Percentiles rank a stretch among this genome's conserved stretches.
Evolutionary conservation across 1,140 invertebrate species (phyloP).

Genomic region (Drosophila takahashii): DNA sequence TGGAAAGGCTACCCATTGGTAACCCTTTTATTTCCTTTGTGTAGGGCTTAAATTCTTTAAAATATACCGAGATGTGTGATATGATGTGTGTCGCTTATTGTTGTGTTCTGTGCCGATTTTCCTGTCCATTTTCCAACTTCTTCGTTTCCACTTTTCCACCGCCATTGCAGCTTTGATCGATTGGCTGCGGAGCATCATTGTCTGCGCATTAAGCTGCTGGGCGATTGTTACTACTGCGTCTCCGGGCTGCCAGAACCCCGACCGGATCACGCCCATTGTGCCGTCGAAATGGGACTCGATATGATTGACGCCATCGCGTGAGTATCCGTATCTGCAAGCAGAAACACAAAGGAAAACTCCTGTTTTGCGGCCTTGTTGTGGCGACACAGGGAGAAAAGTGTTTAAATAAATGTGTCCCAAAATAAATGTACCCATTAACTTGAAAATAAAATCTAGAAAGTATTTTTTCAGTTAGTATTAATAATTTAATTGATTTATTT

Average conservation of each 20-base stretch:
- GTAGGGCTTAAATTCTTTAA: background rate
- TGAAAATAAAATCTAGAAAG: too few relatives aligned
- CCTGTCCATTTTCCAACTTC: conserved; percentile 13
- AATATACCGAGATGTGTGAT: background rate
- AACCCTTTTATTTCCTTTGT: background rate
- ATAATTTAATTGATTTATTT: too few relatives aligned
- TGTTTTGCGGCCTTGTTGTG: conserved; percentile 45
- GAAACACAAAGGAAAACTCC: conserved; percentile 42
- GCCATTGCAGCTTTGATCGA: conserved; percentile 92
- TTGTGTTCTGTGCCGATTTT: conserved; percentile 13
- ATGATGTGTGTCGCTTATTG: background rate
- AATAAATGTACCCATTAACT: too few relatives aligned
- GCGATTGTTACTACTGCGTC: conserved; percentile 98
- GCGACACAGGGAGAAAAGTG: background rate
- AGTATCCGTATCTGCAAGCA: conserved; percentile 85
- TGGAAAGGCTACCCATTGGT: background rate
- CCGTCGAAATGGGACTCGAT: conserved; percentile 97
- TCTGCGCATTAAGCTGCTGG: conserved; percentile 95
- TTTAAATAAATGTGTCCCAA: too few relatives aligned
- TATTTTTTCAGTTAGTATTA: too few relatives aligned
- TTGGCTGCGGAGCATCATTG: conserved; percentile 96
- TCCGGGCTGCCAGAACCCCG: conserved; percentile 94
- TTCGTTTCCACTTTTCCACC: conserved; percentile 11
- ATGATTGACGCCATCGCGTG: conserved; percentile 98
- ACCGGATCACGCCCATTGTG: conserved; percentile 96